Evolutionary conservation across 2,797 vertebrate genomes (phyloP).

Genomic region (Pseudochirops cupreus): DNA sequence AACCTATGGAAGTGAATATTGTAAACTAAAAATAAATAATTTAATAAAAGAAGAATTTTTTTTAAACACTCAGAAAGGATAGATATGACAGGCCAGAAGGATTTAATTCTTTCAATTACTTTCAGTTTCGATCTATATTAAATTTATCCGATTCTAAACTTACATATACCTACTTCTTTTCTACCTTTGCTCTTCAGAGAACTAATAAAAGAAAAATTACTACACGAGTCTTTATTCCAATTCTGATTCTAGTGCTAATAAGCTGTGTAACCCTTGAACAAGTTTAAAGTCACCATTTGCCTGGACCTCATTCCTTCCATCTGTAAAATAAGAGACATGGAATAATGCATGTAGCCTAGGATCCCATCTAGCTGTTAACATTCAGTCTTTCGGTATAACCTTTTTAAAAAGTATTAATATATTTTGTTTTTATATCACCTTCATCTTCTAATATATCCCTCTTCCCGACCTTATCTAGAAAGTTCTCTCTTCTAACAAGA

Average conservation of each 20-base stretch:
- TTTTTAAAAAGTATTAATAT: neutral
- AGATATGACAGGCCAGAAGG: neutral
- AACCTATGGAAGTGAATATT: too few relatives aligned
- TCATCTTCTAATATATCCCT: neutral
- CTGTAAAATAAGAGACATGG: neutral
- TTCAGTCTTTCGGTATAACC: neutral
- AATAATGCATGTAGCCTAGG: neutral
- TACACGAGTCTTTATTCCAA: neutral
- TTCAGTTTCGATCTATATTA: neutral
- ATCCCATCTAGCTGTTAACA: neutral
- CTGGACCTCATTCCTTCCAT: neutral
- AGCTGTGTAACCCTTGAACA: neutral
- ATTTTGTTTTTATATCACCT: neutral
- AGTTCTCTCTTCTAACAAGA: neutral
- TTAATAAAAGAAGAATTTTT: too few relatives aligned
- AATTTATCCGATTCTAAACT: neutral
- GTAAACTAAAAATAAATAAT: too few relatives aligned
- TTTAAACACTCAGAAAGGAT: neutral
- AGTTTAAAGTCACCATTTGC: neutral
- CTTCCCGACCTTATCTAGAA: neutral
- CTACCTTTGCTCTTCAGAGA: neutral
- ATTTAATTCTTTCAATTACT: neutral
- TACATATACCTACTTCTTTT: neutral
- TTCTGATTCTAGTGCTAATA: neutral
- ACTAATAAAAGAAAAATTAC: neutral